phyloP scores from a whole-genome alignment of 2,888 invertebrate genomes.

The Amitus sp. region DNA sequence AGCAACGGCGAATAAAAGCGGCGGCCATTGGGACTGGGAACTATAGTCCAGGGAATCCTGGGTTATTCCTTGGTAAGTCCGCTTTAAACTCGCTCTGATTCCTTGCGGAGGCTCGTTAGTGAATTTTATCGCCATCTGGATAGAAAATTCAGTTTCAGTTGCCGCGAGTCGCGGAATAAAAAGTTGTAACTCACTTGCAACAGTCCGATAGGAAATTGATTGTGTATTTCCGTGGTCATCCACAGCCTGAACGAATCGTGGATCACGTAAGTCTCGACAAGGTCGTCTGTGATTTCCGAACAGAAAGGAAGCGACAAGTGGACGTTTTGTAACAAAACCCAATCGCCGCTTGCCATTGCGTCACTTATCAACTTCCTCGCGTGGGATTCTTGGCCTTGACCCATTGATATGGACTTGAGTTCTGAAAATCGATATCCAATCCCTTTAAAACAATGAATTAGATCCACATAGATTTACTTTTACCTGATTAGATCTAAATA shows the following conservation, averaged over 20 bases:
- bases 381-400: constrained; percentile 93
- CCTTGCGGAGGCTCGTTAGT: constrained; percentile 98
- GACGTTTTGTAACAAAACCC: constrained; percentile 95
- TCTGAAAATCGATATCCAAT: constrained; percentile 70
- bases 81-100: constrained; percentile 90
- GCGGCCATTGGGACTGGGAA: constrained; percentile 92
- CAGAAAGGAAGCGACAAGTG: constrained; percentile 96
- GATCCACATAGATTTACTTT: too few species aligned
- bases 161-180: too few species aligned
- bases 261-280: constrained; percentile 85
- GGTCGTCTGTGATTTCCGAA: constrained; percentile 88
- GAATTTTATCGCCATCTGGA: constrained; percentile 95
- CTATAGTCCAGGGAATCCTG: constrained; percentile 95
- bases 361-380: constrained; percentile 85
- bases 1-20: constrained; percentile 90
- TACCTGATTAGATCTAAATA: too few species aligned
- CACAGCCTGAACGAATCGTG: constrained; percentile 88
- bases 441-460: too few species aligned
- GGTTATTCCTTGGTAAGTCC: constrained; percentile 90
- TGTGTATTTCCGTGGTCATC: constrained; percentile 95
- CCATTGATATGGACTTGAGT: constrained; percentile 92
- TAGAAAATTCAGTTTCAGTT: constrained; percentile 10
- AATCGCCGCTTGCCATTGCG: constrained; percentile 84
- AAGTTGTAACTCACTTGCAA: constrained; percentile 69
- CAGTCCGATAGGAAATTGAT: constrained; percentile 89